phyloP scores from a whole-genome alignment of 2,888 invertebrate genomes.

The Nemurella pictetii region DNA sequence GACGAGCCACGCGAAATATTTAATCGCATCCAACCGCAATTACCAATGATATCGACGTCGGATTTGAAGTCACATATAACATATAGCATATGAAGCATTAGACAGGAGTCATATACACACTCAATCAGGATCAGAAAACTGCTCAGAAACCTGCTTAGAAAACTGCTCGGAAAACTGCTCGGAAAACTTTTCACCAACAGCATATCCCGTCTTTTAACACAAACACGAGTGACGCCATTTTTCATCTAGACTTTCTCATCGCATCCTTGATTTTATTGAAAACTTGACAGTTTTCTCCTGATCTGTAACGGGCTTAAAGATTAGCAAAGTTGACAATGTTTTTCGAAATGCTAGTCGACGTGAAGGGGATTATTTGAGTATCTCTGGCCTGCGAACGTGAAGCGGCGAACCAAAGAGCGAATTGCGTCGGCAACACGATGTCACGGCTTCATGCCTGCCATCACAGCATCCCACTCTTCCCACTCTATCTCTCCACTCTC shows the following conservation, averaged over 20 bases:
- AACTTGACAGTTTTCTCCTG: background rate
- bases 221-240: background rate
- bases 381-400: background rate
- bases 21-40: no score
- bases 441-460: background rate
- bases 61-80: no score
- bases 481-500: background rate
- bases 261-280: background rate
- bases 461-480: background rate
- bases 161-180: no score
- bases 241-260: background rate
- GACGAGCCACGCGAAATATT: no score
- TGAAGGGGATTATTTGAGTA: conserved; percentile 3
- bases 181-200: background rate
- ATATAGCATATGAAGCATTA: no score
- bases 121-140: no score
- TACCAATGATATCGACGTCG: no score
- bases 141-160: no score
- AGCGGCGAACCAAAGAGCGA: background rate
- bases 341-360: conserved; percentile 5
- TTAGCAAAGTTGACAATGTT: background rate
- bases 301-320: background rate
- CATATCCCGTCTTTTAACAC: background rate
- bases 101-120: no score
- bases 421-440: no score